phyloP scores from a whole-genome alignment of 1,140 invertebrate species.

The Saccostrea cuccullata region DNA sequence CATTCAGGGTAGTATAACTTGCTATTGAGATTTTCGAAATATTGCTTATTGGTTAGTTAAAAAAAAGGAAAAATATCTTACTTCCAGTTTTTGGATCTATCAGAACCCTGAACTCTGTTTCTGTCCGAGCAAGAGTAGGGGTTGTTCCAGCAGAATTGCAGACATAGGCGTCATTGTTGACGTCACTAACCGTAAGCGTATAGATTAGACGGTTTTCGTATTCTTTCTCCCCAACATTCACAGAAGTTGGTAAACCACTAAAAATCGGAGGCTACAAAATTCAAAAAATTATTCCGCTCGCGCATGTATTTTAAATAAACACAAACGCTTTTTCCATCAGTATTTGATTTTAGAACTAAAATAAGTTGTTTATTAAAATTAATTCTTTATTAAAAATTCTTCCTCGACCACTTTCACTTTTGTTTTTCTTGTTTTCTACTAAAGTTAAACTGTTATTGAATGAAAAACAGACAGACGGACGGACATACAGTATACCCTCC shows the following conservation, averaged over 20 bases:
- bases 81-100: conserved; percentile 45
- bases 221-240: conserved; percentile 49
- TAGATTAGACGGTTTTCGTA: conserved; percentile 46
- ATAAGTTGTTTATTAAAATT: too few species aligned
- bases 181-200: conserved; percentile 41
- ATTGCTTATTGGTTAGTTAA: too few species aligned
- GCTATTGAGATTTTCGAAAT: too few species aligned
- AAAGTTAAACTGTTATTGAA: too few species aligned
- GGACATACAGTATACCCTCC: too few species aligned
- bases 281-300: neutral
- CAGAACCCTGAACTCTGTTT: conserved; percentile 38
- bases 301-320: neutral
- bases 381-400: too few species aligned
- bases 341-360: neutral
- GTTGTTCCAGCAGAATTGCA: conserved; percentile 14
- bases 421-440: too few species aligned
- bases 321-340: neutral
- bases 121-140: conserved; percentile 18
- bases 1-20: too few species aligned
- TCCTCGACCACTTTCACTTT: too few species aligned
- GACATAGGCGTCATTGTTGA: conserved; percentile 39
- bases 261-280: conserved; percentile 45
- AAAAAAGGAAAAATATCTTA: too few species aligned
- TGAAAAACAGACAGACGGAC: too few species aligned
- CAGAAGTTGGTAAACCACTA: conserved; percentile 47